Evolutionary conservation across 2,113 vertebrate genomes (phyloP).

Genomic region (Lota lota): DNA sequence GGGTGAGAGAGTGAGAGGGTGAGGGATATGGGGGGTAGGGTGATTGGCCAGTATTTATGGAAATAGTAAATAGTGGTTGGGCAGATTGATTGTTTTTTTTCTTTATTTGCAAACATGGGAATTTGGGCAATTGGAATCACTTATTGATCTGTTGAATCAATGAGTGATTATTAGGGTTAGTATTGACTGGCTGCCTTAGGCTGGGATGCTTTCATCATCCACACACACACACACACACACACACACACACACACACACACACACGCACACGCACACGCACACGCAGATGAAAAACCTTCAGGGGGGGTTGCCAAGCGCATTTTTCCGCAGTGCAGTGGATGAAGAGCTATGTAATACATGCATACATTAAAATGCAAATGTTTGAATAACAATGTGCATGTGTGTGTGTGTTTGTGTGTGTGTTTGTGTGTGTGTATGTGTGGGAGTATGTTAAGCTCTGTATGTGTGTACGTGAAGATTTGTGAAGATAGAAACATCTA

Average conservation of each 20-base stretch:
- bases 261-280: background rate
- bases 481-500: no score
- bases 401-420: slow-evolving; percentile 15
- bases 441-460: slow-evolving; percentile 18
- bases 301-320: background rate
- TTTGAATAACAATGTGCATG: background rate
- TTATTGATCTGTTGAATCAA: slow-evolving; percentile 16
- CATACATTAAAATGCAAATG: background rate
- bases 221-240: background rate
- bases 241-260: background rate
- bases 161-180: slow-evolving; percentile 31
- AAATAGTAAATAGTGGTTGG: no score
- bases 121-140: background rate
- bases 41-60: no score
- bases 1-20: no score
- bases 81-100: no score
- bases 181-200: slow-evolving; percentile 30
- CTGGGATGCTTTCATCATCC: background rate
- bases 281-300: background rate
- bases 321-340: no score
- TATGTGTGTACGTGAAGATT: background rate
- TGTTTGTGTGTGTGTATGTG: slow-evolving; percentile 16
- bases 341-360: no score
- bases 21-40: no score
- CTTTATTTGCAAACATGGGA: no score